Conservation (phyloP, 2,888 invertebrate genomes). For the Rhagium mordax region DNA sequence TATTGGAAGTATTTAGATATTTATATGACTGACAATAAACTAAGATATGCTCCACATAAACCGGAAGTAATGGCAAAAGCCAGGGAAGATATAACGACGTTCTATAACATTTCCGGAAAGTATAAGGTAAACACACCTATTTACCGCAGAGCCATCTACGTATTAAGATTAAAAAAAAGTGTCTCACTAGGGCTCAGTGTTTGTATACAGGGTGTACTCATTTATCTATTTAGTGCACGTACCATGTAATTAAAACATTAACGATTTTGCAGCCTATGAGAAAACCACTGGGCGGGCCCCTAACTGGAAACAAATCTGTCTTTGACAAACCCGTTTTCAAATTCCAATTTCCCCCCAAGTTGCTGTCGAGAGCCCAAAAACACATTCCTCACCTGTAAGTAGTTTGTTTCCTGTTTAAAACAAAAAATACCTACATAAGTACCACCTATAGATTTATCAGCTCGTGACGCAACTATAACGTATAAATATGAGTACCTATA, state of each 20-base stretch:
- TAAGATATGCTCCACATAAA: constrained; percentile 62
- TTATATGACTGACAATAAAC: constrained; percentile 66
- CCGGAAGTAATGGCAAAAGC: constrained; percentile 61
- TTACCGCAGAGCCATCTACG: too few species aligned
- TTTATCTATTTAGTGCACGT: too few species aligned
- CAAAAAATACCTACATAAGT: constrained; percentile 9
- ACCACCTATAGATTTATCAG: too few species aligned
- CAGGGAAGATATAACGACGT: constrained; percentile 66
- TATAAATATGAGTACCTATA: too few species aligned
- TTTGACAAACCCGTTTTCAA: constrained; percentile 55
- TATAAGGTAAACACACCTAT: constrained; percentile 52
- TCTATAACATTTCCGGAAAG: constrained; percentile 64
- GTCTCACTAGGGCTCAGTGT: too few species aligned
- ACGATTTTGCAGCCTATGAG: constrained; percentile 51
- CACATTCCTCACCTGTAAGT: constrained; percentile 63
- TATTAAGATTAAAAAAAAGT: too few species aligned
- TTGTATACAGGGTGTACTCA: too few species aligned
- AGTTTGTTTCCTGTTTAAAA: neutral
- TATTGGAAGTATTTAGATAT: constrained; percentile 67
- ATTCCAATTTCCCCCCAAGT: constrained; percentile 54
- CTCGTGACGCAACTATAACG: too few species aligned
- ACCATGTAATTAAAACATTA: too few species aligned
- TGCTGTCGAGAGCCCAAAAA: constrained; percentile 54
- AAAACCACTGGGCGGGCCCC: constrained; percentile 50
- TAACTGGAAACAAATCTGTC: constrained; percentile 55